These are phyloP conservation scores for Agrotis segetum DNA, from an alignment of 2,888 invertebrate species.

Conservation along the genomic window DNA sequence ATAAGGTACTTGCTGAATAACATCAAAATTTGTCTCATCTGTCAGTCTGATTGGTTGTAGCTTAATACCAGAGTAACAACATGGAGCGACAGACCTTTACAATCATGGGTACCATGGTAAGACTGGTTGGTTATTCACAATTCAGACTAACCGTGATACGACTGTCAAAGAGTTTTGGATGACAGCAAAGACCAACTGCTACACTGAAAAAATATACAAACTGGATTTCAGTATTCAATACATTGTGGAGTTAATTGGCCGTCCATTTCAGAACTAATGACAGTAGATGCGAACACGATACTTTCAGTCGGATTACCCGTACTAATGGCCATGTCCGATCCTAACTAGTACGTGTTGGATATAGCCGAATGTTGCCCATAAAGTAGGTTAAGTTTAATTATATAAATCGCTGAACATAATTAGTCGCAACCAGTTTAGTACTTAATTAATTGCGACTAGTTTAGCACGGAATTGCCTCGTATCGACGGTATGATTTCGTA, in stretches of 20 bases:
- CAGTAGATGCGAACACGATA: neutral
- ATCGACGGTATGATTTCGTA: slow-evolving; percentile 27
- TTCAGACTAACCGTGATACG: neutral
- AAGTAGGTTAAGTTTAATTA: slow-evolving; percentile 2
- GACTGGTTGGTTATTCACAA: neutral
- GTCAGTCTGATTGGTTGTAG: no score
- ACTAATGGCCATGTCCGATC: slow-evolving; percentile 13
- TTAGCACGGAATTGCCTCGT: slow-evolving; percentile 26
- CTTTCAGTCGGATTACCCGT: slow-evolving; percentile 1
- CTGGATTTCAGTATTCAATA: neutral
- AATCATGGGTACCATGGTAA: neutral
- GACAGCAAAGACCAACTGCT: neutral
- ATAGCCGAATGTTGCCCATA: neutral
- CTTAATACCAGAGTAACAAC: no score
- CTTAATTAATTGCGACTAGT: slow-evolving; percentile 14
- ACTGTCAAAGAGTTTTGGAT: neutral
- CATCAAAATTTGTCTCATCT: no score
- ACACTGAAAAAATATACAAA: no score
- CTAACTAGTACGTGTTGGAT: neutral
- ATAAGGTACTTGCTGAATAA: no score
- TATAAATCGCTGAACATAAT: slow-evolving; percentile 19
- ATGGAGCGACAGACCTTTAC: neutral
- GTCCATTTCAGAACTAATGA: neutral
- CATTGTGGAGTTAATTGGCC: neutral
- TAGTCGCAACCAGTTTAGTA: neutral